Evolutionary conservation across 2,888 invertebrate species (phyloP).

Genomic region (Trissoscelio sp.): DNA sequence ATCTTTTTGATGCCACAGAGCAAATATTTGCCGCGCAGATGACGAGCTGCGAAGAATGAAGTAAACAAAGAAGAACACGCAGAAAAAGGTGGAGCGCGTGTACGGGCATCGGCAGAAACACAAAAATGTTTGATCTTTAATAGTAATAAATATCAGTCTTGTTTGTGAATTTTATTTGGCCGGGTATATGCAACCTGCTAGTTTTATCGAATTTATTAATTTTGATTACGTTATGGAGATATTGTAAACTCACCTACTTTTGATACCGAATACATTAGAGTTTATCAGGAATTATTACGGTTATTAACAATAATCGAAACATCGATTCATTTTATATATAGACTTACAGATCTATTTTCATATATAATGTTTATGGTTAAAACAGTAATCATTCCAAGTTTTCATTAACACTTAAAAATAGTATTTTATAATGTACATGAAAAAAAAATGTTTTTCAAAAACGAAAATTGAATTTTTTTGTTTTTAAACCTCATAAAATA

Average conservation of each 20-base stretch:
- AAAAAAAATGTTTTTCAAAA: too few relatives aligned
- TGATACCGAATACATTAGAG: neutral
- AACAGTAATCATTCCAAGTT: too few relatives aligned
- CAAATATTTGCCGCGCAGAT: conserved; percentile 75
- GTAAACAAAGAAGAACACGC: conserved; percentile 51
- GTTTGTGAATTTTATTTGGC: conserved; percentile 37
- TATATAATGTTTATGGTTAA: too few relatives aligned
- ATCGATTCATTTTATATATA: too few relatives aligned
- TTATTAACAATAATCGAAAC: too few relatives aligned
- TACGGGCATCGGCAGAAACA: conserved; percentile 43
- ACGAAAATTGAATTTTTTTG: too few relatives aligned
- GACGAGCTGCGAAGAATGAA: conserved; percentile 68
- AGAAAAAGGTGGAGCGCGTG: conserved; percentile 42
- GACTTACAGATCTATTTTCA: too few relatives aligned
- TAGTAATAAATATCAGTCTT: conserved; percentile 50
- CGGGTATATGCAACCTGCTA: neutral
- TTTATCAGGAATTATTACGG: too few relatives aligned
- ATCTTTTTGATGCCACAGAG: conserved; percentile 72
- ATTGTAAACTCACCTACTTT: neutral
- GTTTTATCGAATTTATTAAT: conserved; percentile 19
- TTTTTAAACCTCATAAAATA: too few relatives aligned
- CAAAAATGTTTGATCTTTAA: conserved; percentile 50
- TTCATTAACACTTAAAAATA: too few relatives aligned
- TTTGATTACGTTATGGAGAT: conserved; percentile 29
- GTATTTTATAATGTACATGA: too few relatives aligned